Conservation (phyloP, 2,113 vertebrate species). For the Poicephalus gulielmi region DNA sequence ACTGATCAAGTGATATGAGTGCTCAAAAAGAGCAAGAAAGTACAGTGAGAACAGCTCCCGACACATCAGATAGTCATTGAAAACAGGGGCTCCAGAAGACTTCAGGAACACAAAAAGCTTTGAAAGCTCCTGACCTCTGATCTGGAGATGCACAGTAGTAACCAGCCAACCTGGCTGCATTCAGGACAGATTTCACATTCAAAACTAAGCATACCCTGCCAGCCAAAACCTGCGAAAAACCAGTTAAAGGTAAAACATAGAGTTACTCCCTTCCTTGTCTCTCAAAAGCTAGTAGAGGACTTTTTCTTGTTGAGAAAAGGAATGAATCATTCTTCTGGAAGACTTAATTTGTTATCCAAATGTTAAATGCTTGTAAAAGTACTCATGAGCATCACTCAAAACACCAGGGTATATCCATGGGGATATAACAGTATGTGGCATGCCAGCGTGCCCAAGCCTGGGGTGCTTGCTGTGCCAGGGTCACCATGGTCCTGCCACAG, state of each 20-base stretch:
- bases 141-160: background rate
- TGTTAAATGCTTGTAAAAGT: background rate
- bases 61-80: background rate
- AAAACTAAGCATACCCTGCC: background rate
- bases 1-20: background rate
- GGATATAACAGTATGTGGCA: background rate
- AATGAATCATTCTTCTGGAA: background rate
- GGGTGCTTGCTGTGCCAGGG: background rate
- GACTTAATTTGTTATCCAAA: background rate
- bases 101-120: too few relatives aligned
- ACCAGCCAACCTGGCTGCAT: background rate
- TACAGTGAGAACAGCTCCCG: background rate
- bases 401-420: fast-evolving
- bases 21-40: background rate
- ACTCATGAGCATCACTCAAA: background rate
- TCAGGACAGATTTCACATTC: background rate
- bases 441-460: background rate
- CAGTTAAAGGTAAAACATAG: background rate
- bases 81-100: background rate
- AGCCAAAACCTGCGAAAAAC: background rate
- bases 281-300: fast-evolving
- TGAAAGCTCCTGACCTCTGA: background rate
- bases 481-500: background rate
- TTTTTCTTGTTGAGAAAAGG: background rate
- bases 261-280: too few relatives aligned